A percentile compares a stretch with the other conserved stretches of the same genome.
phyloP scores from a whole-genome alignment of 2,113 vertebrate genomes.

The Plecotus auritus region DNA sequence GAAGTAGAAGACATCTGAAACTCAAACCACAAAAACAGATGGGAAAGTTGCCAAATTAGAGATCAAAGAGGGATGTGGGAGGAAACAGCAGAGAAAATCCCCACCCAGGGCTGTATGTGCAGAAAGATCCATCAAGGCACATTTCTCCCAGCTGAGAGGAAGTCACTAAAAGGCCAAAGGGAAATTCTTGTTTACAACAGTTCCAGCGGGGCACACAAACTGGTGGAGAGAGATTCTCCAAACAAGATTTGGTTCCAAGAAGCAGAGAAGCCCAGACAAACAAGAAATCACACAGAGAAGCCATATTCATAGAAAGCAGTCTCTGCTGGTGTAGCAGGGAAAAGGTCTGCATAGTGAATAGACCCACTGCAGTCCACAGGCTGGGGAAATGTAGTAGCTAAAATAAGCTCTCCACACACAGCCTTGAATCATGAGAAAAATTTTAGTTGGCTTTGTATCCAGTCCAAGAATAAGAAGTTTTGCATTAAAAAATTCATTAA shows the following conservation, averaged over 20 bases:
- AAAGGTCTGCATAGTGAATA: background rate
- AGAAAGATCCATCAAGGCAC: background rate
- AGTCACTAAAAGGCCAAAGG: background rate
- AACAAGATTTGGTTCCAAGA: background rate
- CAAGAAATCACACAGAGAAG: background rate
- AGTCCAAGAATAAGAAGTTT: background rate
- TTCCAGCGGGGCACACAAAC: background rate
- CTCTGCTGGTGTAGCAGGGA: background rate
- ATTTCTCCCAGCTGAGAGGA: background rate
- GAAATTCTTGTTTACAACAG: background rate
- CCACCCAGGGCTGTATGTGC: background rate
- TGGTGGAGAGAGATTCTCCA: background rate
- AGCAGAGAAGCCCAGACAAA: background rate
- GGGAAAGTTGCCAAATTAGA: background rate
- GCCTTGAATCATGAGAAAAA: conserved; percentile 15
- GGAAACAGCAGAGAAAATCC: background rate
- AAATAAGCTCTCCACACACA: background rate
- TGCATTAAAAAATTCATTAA: conserved; percentile 33
- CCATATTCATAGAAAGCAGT: background rate
- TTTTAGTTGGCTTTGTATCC: background rate
- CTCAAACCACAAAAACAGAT: background rate
- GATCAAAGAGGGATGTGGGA: background rate
- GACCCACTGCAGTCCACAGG: background rate
- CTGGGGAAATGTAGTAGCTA: background rate
- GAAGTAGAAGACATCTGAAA: background rate